Conservation (phyloP, 1,140 invertebrate species). For the Drosophila bipectinata region DNA sequence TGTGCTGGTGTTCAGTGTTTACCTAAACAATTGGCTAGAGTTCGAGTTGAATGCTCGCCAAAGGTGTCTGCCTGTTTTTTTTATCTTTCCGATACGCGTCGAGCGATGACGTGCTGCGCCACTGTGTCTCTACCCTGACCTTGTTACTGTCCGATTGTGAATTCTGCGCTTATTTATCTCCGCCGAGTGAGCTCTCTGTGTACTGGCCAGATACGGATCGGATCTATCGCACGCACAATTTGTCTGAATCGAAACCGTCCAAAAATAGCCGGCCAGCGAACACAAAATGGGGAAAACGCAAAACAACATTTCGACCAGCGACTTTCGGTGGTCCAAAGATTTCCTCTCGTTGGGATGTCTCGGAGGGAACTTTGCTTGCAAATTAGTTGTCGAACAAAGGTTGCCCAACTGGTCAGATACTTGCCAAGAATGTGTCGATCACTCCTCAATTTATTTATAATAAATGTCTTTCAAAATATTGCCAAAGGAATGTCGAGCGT, state of each 20-base stretch:
- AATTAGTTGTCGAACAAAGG: not conserved
- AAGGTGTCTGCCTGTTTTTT: slow-evolving; percentile 12
- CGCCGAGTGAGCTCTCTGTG: slow-evolving; percentile 16
- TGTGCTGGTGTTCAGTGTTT: slow-evolving; percentile 49
- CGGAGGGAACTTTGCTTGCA: not conserved
- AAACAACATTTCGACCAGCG: slow-evolving; percentile 49
- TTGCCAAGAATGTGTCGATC: slow-evolving; percentile 6
- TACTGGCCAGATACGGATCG: slow-evolving; percentile 50
- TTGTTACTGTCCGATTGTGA: slow-evolving; percentile 67
- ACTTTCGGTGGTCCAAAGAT: slow-evolving; percentile 31
- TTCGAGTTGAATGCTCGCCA: slow-evolving; percentile 69
- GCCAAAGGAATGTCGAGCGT: too few species aligned
- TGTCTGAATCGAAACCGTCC: slow-evolving; percentile 64
- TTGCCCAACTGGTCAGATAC: not conserved
- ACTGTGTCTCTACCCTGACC: slow-evolving; percentile 56
- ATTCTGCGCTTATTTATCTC: slow-evolving; percentile 48
- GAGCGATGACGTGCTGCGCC: slow-evolving; percentile 57
- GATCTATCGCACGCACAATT: slow-evolving; percentile 63
- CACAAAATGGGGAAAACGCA: slow-evolving; percentile 51
- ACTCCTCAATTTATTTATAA: not conserved
- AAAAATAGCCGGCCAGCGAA: slow-evolving; percentile 44
- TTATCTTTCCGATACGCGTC: slow-evolving; percentile 42
- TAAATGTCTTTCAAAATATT: too few species aligned
- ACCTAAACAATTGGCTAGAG: slow-evolving; percentile 73
- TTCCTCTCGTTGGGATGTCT: slow-evolving; percentile 18